Base-by-base conservation (phyloP, 2,888 invertebrate species). In the Synanthedon vespiformis region DNA sequence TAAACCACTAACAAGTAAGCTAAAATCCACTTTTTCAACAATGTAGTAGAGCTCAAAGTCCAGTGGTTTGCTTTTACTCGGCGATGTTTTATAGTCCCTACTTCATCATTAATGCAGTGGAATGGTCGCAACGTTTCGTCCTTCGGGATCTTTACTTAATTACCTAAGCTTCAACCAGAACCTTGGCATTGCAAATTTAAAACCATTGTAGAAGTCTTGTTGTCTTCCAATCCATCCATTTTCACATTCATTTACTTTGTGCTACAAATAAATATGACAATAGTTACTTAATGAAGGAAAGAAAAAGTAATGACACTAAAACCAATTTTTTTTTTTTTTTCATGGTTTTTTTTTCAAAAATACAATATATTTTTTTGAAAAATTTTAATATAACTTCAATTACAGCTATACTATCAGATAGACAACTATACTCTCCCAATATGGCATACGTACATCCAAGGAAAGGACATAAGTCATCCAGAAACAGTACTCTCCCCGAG, bases 41-140 rank as follows among this genome's bases (percentile, higher is more conserved):
- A 44, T n/a, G 44, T 2, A 44, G 13, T 14, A 44, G 44, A n/a
- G 13, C 14, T 44, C 44, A 44, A n/a, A 44, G 2, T 44, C 14
- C 12, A 44, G 4, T 44, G 44, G 44, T 12, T 44, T 2, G 4
- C 12, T 44, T 13, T 44, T 13, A 44, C 11, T n/a, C 5, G 14
- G 44, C 44, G 51, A 54, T 54, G 55, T 59, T 59, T 58, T 56
- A 55, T 56, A 55, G 59, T 58, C 55, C 55, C 52, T 41, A 52
- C 57, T 55, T 63, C 62, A 71, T 74, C 68, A 73, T 68, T 74
- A 71, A 74, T 74, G 70, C 72, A 74, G 59, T 57, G 14, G 62
- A 64, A 60, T 63, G 62, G 65, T 68, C 61, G 60, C 62, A 64
- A 56, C 54, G 53, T 59, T 59, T 56, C 55, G 67, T 66, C 74